Conservation (phyloP, 53 echinoderm and acorn worm genomes). For the Pentamera pediparva region DNA sequence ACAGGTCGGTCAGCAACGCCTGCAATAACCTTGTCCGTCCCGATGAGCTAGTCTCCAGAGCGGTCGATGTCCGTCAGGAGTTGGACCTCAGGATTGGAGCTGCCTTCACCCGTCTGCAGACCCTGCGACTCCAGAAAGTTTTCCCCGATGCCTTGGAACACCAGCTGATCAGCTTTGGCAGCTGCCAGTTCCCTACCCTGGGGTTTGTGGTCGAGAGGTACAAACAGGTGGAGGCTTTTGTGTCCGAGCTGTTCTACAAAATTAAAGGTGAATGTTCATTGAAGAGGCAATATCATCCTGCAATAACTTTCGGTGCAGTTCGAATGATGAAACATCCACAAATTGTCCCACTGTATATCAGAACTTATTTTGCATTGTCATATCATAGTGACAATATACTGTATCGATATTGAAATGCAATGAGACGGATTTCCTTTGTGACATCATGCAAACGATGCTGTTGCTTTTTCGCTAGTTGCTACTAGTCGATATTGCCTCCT, state of each 20-base stretch:
- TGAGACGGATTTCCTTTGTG: too few species aligned
- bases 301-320: too few species aligned
- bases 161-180: constrained; percentile 90
- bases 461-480: too few species aligned
- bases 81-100: constrained; percentile 94
- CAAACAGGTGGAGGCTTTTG: constrained; percentile 89
- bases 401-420: too few species aligned
- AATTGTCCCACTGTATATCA: too few species aligned
- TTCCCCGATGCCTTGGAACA: constrained; percentile 72
- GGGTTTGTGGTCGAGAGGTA: constrained; percentile 98
- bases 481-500: too few species aligned
- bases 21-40: constrained; percentile 67
- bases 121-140: constrained; percentile 74
- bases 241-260: constrained; percentile 85
- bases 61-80: constrained; percentile 94
- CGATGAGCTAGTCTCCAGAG: constrained; percentile 61
- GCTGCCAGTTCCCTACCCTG: constrained; percentile 94
- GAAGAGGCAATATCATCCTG: too few species aligned
- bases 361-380: too few species aligned
- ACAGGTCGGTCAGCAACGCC: constrained; percentile 74
- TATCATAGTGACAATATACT: too few species aligned
- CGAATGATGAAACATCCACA: too few species aligned
- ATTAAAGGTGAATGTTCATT: constrained; percentile 84
- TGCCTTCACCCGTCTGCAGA: constrained; percentile 89
- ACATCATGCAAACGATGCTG: too few species aligned